Percentiles rank a stretch among this genome's conserved stretches.
Evolutionary conservation across 2,113 vertebrate genomes (phyloP).

Genomic region (Xiphorhynchus elegans): DNA sequence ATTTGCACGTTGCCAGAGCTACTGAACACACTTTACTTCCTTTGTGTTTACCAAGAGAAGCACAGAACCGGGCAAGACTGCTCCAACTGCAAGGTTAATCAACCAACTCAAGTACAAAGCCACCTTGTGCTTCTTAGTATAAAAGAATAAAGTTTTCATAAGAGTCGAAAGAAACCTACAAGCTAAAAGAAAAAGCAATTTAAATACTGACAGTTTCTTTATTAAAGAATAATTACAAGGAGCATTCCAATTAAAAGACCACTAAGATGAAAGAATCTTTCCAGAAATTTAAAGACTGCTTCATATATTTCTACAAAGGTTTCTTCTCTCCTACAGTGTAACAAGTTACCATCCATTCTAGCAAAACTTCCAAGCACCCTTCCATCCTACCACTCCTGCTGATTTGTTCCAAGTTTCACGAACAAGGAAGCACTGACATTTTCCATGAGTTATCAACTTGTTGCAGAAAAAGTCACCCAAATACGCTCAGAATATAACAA

Average conservation of each 20-base stretch:
- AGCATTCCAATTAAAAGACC: background rate
- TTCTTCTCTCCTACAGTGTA: background rate
- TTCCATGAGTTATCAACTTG: background rate
- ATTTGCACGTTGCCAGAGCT: background rate
- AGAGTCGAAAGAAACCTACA: background rate
- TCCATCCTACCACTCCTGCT: background rate
- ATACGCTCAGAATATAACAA: background rate
- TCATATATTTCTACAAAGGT: background rate
- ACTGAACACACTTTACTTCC: background rate
- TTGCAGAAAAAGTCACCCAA: background rate
- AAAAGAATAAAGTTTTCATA: background rate
- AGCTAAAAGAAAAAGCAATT: background rate
- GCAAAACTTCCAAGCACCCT: background rate
- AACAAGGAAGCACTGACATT: background rate
- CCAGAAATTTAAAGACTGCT: background rate
- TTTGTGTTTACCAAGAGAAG: background rate
- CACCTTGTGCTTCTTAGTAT: background rate
- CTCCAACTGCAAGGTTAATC: background rate
- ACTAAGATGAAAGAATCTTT: background rate
- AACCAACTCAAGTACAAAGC: background rate
- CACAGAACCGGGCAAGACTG: background rate
- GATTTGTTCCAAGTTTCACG: background rate
- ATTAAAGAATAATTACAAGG: background rate
- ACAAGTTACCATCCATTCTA: background rate
- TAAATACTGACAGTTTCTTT: background rate